Base-by-base conservation (phyloP, 2,888 invertebrate genomes). In the Meteorus colon region DNA sequence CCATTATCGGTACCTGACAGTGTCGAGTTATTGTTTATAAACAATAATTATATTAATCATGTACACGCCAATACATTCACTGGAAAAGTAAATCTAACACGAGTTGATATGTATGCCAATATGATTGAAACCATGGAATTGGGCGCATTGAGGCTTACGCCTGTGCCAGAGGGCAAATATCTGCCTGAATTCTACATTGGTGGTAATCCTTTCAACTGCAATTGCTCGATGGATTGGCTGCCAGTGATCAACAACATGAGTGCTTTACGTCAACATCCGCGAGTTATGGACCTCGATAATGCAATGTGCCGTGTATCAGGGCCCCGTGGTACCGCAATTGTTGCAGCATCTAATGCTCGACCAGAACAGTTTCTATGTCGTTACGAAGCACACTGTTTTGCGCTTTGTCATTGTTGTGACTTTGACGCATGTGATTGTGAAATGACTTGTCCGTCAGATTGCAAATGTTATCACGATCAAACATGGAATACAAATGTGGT, bases 341-440 rank as follows among this genome's bases (percentile, higher is more conserved):
- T 96, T 88, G 93, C 95, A 78, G 92, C 97, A 83, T 93, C 94
- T 80, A 93, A 94, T 80, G 94, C 96, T 45, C 93, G 94, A 84
- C 92, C 95, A 74, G 93, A 95, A 81, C 96, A 97, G 90, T 97
- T 97, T 91, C 92, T 98, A 84, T 98, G 97, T 91, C 95, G 94
- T 85, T 98, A 98, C 91, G 95, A 96, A 87, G 94, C 95, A 73
- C 97, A 97, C 90, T 98, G 98, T 91, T 97, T 97, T 90, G 96
- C 97, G 59, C 92, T 96, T 70, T 98, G 98, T 90, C 96, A 97
- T 89, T 98, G 98, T 90, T 98, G 98, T 90, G 97, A 97, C 89
- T 98, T 96, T 89, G 97, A 97, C 88, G 96, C 96, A 79, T 98
- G 98, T 90, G 98, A 98, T 90, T 98, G 98, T 91, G 97, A 98